phyloP scores from a whole-genome alignment of 2,113 vertebrate genomes.

The Clarias magur region DNA sequence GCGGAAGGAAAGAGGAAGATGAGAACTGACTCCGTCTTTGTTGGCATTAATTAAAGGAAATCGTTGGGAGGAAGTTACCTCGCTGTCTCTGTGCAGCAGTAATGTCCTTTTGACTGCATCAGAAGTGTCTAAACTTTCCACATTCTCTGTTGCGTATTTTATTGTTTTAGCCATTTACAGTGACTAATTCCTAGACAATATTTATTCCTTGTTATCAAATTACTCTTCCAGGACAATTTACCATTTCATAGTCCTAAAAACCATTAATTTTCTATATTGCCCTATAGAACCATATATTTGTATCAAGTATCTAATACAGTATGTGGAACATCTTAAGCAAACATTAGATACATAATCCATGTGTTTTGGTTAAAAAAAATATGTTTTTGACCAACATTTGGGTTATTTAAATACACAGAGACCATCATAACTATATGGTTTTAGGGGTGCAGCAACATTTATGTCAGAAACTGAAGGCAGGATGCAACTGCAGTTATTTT shows the following conservation, averaged over 20 bases:
- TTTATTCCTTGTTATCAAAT: conserved; percentile 17
- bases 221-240: neutral
- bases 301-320: conserved; percentile 7
- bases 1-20: neutral
- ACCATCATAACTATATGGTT: neutral
- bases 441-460: neutral
- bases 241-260: conserved; percentile 14
- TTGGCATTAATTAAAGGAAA: conserved; percentile 30
- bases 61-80: neutral
- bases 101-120: conserved; percentile 14
- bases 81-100: conserved; percentile 7
- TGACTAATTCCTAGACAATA: conserved; percentile 27
- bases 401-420: neutral
- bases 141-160: neutral
- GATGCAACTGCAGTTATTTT: no score
- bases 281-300: neutral
- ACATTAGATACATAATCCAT: neutral
- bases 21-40: neutral
- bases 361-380: neutral
- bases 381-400: neutral
- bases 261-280: neutral
- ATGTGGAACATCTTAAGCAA: conserved; percentile 10
- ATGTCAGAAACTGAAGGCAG: no score
- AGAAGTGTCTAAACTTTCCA: neutral
- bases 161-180: conserved; percentile 22